A percentile compares a stretch with the other conserved stretches of the same genome.
phyloP scores from a whole-genome alignment of 2,888 invertebrate species.

The Thecophora atra region DNA sequence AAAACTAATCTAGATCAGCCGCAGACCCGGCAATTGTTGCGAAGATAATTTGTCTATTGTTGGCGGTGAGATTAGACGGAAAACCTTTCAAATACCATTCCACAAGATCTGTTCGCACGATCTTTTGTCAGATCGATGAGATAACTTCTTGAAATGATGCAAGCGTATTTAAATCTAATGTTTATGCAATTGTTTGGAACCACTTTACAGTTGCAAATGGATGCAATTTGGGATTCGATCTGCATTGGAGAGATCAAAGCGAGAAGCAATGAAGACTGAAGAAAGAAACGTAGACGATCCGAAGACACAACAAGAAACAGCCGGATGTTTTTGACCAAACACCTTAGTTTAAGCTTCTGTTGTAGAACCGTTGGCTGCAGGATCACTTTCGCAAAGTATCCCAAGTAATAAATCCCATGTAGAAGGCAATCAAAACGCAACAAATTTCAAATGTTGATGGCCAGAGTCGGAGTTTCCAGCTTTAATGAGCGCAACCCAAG shows the following conservation, averaged over 20 bases:
- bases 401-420: slow-evolving; percentile 6
- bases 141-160: slow-evolving; percentile 47
- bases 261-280: background rate
- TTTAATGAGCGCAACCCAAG: slow-evolving; percentile 25
- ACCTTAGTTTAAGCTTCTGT: slow-evolving; percentile 2
- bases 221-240: background rate
- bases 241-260: background rate
- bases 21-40: slow-evolving; percentile 17
- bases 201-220: background rate
- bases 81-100: background rate
- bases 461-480: background rate
- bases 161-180: slow-evolving; percentile 14
- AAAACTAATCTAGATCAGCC: slow-evolving; percentile 33
- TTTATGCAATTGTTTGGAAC: slow-evolving; percentile 18
- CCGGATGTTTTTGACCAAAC: background rate
- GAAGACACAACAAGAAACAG: background rate
- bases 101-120: slow-evolving; percentile 51
- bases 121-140: slow-evolving; percentile 51
- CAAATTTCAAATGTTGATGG: slow-evolving; percentile 22
- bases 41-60: slow-evolving; percentile 35
- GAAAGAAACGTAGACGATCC: no score
- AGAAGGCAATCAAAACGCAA: slow-evolving; percentile 22
- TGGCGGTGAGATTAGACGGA: slow-evolving; percentile 15
- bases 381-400: slow-evolving; percentile 2
- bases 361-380: background rate